Evolutionary conservation across 2,797 vertebrate genomes (phyloP).

Genomic region (Etheostoma perlongum): DNA sequence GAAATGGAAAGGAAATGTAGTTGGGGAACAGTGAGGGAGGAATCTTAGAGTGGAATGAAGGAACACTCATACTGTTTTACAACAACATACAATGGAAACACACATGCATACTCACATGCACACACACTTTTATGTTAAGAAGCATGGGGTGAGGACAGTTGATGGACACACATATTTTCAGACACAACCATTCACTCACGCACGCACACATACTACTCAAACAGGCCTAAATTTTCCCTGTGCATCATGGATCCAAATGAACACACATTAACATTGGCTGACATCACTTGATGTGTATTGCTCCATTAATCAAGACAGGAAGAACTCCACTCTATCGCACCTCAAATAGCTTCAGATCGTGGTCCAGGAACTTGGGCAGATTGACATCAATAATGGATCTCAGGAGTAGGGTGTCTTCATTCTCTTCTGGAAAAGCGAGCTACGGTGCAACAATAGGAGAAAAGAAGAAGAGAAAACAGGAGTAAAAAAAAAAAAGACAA

Average conservation of each 20-base stretch:
- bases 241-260: constrained; percentile 24
- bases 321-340: constrained; percentile 73
- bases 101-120: neutral
- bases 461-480: constrained; percentile 23
- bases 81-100: neutral
- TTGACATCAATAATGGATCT: constrained; percentile 95
- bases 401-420: constrained; percentile 92
- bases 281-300: constrained; percentile 40
- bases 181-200: neutral
- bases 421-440: constrained; percentile 91
- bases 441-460: constrained; percentile 60
- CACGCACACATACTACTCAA: constrained; percentile 10
- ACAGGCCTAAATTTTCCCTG: constrained; percentile 32
- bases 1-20: constrained; percentile 10
- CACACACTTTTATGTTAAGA: constrained; percentile 3
- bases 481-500: constrained; percentile 14
- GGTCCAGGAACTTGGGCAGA: constrained; percentile 92
- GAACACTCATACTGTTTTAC: neutral
- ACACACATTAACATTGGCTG: constrained; percentile 46
- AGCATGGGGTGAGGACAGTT: neutral
- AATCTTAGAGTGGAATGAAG: neutral
- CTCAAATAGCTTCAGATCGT: constrained; percentile 94
- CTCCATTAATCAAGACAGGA: constrained; percentile 42
- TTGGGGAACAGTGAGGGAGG: neutral
- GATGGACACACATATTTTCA: constrained; percentile 2